These are phyloP conservation scores for Mimachlamys varia DNA, from an alignment of 2,888 invertebrate genomes.

Conservation along the genomic window DNA sequence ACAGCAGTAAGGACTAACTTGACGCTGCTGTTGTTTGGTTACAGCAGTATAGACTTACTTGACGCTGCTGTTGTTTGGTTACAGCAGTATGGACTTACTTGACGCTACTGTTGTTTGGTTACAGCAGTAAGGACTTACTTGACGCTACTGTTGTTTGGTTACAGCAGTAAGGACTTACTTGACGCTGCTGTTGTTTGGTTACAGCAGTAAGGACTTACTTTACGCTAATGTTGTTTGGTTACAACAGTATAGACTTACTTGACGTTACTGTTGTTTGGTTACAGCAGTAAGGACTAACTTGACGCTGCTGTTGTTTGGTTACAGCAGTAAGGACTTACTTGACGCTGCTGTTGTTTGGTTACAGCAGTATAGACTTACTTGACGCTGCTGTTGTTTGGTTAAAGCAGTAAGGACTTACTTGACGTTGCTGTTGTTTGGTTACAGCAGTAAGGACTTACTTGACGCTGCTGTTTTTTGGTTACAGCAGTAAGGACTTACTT, in stretches of 20 bases:
- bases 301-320: background rate
- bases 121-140: conserved; percentile 56
- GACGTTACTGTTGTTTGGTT: no score
- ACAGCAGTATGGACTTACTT: conserved; percentile 54
- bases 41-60: conserved; percentile 55
- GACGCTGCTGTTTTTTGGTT: background rate
- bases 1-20: no score
- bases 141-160: conserved; percentile 73
- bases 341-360: conserved; percentile 74
- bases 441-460: conserved; percentile 5
- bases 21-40: no score
- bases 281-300: no score
- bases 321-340: conserved; percentile 54
- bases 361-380: conserved; percentile 70
- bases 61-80: no score
- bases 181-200: no score
- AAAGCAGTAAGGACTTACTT: conserved; percentile 56
- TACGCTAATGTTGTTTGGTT: background rate
- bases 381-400: conserved; percentile 69
- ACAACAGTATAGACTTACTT: conserved; percentile 54
- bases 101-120: background rate
- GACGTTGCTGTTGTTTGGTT: conserved; percentile 50
- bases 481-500: conserved; percentile 53
- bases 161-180: conserved; percentile 56
- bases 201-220: conserved; percentile 28